Base-by-base conservation (phyloP, 2,888 invertebrate species). In the Drosophila macrospina region DNA sequence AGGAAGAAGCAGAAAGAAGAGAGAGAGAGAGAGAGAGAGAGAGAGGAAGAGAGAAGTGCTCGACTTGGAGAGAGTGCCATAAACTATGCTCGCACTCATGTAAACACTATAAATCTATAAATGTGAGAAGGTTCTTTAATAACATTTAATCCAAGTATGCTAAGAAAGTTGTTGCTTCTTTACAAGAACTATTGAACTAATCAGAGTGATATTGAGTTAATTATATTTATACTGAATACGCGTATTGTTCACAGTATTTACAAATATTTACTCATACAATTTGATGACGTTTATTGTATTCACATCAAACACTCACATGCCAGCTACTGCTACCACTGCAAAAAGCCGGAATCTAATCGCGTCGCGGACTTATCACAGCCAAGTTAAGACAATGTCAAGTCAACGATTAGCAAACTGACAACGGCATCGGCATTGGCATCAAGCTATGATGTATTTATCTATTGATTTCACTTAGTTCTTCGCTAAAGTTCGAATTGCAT, bases 381-480 rank as follows among this genome's bases (percentile, higher is more conserved):
- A 44, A 16, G 15, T 24, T 11, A 16, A 34, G 36, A 41, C 52
- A 8, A 24, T 13, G 5, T 36, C 6, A 34, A 51, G 45, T 50
- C 24, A 7, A n/a, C 5, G 41, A 39, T 41, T 41, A 32, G 26
- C 32, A 11, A 16, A 28, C 24, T 30, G 37, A 7, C 47, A 28
- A 42, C 24, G 36, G 15, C 57, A 57, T 32, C 44, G 37, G 8
- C 47, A 28, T 37, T 16, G 36, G 15, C 57, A 57, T 32, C 44
- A 30, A 55, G 26, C 13, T 52, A 39, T 20, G 28, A 39, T 16
- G 45, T 36, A 41, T 37, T 30, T 30, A 13, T 16, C 39, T 28
- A 39, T 28, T 8, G 26, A 36, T 10, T 24, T 24, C 48, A 34
- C 20, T 39, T 60, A 37, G 26, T 45, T 73, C 42, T 39, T 50